Evolutionary conservation across 92 coral and sea anemone genomes (phyloP).

Genomic region (Phymanthus crucifer): DNA sequence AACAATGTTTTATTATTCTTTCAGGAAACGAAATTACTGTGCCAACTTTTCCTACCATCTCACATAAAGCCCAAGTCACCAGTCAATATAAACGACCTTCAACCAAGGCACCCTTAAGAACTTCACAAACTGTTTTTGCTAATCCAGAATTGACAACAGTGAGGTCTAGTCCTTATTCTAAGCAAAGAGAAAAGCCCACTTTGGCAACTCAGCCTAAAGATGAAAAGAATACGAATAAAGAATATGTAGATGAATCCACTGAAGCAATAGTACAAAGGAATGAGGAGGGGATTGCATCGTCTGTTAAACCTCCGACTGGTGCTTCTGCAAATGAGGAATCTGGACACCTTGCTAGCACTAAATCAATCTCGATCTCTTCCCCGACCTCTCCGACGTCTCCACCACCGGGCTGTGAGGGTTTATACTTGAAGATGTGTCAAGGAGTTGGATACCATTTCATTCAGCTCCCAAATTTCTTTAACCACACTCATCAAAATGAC

Average conservation of each 20-base stretch:
- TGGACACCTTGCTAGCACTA: not conserved
- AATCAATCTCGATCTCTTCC: not conserved
- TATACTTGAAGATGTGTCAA: conserved; percentile 1
- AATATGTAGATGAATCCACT: not conserved
- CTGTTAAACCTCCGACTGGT: not conserved
- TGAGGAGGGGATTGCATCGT: not conserved
- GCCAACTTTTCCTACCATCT: not conserved
- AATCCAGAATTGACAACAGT: not conserved
- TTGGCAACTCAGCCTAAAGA: not conserved
- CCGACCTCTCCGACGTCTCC: not conserved
- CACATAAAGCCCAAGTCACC: not conserved
- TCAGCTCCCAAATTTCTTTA: conserved; percentile 43
- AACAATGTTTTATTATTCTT: not conserved
- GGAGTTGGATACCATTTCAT: conserved; percentile 20
- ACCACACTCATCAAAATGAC: conserved; percentile 37
- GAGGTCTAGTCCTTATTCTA: not conserved
- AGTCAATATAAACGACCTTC: not conserved
- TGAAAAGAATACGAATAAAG: not conserved
- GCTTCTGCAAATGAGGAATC: no score
- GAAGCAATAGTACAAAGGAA: conserved; percentile 1
- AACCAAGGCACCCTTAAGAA: not conserved
- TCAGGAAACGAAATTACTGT: not conserved
- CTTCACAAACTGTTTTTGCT: not conserved
- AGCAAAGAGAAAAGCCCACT: not conserved
- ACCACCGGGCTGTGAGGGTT: conserved; percentile 16